Base-by-base conservation (phyloP, 2,888 invertebrate genomes). In the Tanytarsus gracilentus region DNA sequence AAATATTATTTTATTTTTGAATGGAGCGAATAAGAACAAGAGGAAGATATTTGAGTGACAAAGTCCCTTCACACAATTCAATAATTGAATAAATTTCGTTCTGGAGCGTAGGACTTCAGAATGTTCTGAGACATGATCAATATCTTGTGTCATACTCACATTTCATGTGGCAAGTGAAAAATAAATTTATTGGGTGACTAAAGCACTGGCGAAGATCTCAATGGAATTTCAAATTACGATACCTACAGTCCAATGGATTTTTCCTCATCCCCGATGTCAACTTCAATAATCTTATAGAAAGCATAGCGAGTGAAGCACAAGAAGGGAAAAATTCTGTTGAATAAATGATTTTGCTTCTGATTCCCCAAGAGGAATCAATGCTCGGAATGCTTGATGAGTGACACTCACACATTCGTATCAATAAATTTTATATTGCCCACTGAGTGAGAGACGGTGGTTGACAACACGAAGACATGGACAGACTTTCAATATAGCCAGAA, bases 21-120 rank as follows among this genome's bases (percentile, higher is more conserved):
- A n/a, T n/a, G n/a, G n/a, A n/a, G n/a, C n/a, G n/a, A n/a, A n/a
- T n/a, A n/a, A n/a, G n/a, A n/a, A n/a, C n/a, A n/a, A n/a, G n/a
- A n/a, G n/a, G n/a, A n/a, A n/a, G n/a, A n/a, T n/a, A n/a, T n/a
- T n/a, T n/a, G 33, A 11, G 9, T 33, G 33, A 33, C 33, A 33
- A 33, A 40, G 40, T 16, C 16, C 18, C 40, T 16, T n/a, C 40
- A 16, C n/a, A n/a, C 40, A 16, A 55, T 55, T 39, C 53, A 23
- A 55, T 55, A 55, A 55, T 55, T 55, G 53, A 55, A 55, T 55
- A 55, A 55, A 55, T 39, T 55, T 30, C 6, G 6, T 30, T 30
- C 7, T 30, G 30, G 30, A 30, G 7, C 6, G 6, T 11, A 11
- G 11, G 30, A 30, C 7, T 11, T 30, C 7, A 30, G 30, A 30